phyloP scores from a whole-genome alignment of 1,140 invertebrate species.

The Calliphora vicina region DNA sequence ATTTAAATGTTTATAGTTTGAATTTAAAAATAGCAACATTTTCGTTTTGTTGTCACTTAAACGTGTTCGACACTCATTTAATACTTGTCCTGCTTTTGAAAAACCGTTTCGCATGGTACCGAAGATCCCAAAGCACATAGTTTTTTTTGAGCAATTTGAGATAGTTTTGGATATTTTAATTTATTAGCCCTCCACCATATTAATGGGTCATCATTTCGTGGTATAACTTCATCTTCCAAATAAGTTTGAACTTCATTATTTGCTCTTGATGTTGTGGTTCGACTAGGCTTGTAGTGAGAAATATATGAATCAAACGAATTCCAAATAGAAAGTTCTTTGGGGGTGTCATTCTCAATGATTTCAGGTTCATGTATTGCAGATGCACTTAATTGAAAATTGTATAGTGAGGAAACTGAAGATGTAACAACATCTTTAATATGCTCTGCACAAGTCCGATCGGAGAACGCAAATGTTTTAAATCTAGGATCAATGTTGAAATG shows the following conservation, averaged over 20 bases:
- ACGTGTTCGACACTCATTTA: not conserved
- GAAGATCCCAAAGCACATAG: not conserved
- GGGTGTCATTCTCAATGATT: not conserved
- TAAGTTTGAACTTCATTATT: not conserved
- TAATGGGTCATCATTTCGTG: not conserved
- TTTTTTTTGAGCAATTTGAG: not conserved
- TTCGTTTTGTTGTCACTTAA: not conserved
- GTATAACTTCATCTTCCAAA: not conserved
- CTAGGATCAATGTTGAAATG: not conserved
- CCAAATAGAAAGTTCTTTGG: not conserved
- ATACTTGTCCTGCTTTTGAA: not conserved
- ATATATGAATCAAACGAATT: not conserved
- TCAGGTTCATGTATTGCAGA: not conserved
- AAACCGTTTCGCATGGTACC: not conserved
- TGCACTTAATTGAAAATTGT: not conserved
- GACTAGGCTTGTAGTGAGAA: not conserved
- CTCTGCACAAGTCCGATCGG: not conserved
- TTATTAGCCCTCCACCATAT: not conserved
- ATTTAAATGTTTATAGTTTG: not conserved
- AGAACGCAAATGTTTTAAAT: not conserved
- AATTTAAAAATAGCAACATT: not conserved
- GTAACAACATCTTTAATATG: not conserved
- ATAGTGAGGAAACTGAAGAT: not conserved
- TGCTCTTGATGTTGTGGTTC: not conserved
- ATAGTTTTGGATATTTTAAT: not conserved